Conservation (phyloP, 2,797 vertebrate species). For the Pyrocephalus nanus region DNA sequence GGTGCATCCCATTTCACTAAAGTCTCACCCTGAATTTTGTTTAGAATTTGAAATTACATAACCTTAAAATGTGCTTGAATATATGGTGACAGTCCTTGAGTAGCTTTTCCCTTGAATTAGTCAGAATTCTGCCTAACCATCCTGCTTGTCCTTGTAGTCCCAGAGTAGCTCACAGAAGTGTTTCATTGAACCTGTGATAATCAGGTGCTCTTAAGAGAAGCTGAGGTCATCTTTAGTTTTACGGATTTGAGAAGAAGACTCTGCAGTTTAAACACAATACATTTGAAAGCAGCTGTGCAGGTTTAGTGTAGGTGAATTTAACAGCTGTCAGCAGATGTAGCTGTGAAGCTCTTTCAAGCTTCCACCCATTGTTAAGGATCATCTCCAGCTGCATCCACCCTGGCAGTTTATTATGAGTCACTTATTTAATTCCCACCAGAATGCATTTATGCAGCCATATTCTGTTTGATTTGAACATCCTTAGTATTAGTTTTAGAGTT, state of each 20-base stretch:
- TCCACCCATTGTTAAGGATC: slow-evolving; percentile 22
- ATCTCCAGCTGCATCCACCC: slow-evolving; percentile 16
- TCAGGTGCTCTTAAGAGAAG: not conserved
- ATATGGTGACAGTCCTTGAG: not conserved
- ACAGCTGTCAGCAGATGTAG: not conserved
- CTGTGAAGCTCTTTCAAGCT: not conserved
- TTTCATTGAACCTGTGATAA: not conserved
- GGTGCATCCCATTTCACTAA: not conserved
- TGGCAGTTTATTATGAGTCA: slow-evolving; percentile 10
- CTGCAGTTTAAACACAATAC: not conserved
- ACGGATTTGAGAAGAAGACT: not conserved
- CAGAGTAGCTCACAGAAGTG: not conserved
- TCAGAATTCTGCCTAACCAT: not conserved
- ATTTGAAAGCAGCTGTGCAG: not conserved
- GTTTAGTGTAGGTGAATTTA: not conserved
- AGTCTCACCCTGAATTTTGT: not conserved
- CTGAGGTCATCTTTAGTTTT: not conserved
- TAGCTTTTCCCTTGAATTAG: not conserved
- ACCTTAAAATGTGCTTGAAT: not conserved
- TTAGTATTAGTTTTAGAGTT: not conserved
- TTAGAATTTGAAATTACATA: not conserved
- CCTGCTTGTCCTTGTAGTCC: not conserved
- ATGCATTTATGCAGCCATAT: not conserved
- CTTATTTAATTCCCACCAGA: not conserved
- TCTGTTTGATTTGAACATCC: slow-evolving; percentile 1